Percentiles rank a stretch among this genome's conserved stretches.
Conservation (phyloP, 2,797 vertebrate genomes). For the Triplophysa bombifrons region DNA sequence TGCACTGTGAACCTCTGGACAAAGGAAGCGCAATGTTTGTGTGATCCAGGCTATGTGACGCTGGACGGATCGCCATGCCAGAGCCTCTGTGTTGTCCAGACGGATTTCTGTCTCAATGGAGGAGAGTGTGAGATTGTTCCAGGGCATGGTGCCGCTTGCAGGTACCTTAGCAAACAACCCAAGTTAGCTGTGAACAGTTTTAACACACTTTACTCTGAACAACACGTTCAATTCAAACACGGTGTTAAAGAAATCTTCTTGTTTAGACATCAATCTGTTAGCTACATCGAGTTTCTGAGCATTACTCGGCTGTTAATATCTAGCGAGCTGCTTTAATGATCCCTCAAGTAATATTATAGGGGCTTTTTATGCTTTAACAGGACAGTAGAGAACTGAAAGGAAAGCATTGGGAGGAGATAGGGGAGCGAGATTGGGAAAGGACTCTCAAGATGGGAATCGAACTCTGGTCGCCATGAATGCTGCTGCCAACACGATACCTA, state of each 20-base stretch:
- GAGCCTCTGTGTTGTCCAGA: slow-evolving; percentile 76
- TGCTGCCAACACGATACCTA: too few relatives aligned
- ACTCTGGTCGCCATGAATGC: too few relatives aligned
- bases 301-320: background rate
- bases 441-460: too few relatives aligned
- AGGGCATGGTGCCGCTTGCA: slow-evolving; percentile 82
- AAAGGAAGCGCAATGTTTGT: slow-evolving; percentile 80
- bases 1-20: slow-evolving; percentile 77
- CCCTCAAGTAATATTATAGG: too few relatives aligned
- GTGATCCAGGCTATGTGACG: slow-evolving; percentile 76
- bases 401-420: too few relatives aligned
- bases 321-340: background rate
- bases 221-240: background rate
- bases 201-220: background rate
- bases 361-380: too few relatives aligned
- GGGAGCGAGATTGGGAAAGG: too few relatives aligned
- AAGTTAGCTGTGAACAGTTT: slow-evolving; percentile 2
- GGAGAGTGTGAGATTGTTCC: slow-evolving; percentile 77
- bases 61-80: slow-evolving; percentile 76
- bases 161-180: slow-evolving; percentile 69
- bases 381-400: too few relatives aligned
- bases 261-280: background rate
- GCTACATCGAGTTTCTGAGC: background rate
- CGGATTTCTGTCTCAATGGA: slow-evolving; percentile 73
- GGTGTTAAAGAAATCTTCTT: background rate